Evolutionary conservation across 2,797 vertebrate genomes (phyloP).

Genomic region (Dendrocincla tyrannina): DNA sequence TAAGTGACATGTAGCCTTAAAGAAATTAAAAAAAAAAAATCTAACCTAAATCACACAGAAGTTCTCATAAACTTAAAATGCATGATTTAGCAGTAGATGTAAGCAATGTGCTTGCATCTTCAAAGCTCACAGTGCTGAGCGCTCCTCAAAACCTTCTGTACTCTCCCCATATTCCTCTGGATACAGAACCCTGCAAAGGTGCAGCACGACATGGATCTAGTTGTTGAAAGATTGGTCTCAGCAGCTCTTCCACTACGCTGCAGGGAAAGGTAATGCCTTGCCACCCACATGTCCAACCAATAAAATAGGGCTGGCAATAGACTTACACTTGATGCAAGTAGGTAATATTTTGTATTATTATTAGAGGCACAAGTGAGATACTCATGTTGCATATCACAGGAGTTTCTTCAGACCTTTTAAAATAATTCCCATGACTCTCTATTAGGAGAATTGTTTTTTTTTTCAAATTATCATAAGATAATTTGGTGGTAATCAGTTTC

Average conservation of each 20-base stretch:
- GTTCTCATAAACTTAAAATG: neutral
- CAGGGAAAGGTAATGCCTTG: neutral
- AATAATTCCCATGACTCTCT: neutral
- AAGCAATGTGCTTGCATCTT: neutral
- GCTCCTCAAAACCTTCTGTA: neutral
- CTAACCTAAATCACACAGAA: neutral
- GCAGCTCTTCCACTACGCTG: neutral
- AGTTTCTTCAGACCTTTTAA: neutral
- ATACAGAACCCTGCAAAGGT: neutral
- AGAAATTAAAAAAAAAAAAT: neutral
- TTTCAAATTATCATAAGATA: neutral
- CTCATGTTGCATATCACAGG: neutral
- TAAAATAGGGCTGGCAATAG: neutral
- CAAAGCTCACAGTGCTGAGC: neutral
- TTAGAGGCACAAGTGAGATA: neutral
- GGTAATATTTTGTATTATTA: neutral
- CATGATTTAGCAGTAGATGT: neutral
- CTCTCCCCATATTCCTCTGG: neutral
- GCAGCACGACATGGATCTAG: accelerated
- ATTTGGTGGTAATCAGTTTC: neutral
- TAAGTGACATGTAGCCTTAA: neutral
- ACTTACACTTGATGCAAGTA: neutral
- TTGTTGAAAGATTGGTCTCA: neutral
- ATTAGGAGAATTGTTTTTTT: neutral
- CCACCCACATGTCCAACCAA: accelerated